A percentile compares a stretch with the other conserved stretches of the same genome.
phyloP scores from a whole-genome alignment of 2,113 vertebrate genomes.

The Otolemur garnettii region DNA sequence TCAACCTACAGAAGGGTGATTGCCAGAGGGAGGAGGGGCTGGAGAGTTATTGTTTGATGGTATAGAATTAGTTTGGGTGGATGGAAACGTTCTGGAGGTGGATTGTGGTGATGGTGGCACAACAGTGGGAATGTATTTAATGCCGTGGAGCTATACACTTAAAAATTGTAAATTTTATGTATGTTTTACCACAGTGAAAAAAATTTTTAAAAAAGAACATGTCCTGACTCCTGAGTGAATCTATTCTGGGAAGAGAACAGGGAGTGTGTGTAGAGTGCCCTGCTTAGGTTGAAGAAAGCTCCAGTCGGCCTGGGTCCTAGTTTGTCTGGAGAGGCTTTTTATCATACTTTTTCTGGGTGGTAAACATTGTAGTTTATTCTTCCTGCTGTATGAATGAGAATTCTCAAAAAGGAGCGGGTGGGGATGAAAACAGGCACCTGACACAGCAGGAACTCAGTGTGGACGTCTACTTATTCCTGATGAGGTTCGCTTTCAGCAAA shows the following conservation, averaged over 20 bases:
- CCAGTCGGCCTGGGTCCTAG: background rate
- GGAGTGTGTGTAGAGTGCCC: background rate
- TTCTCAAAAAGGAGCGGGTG: background rate
- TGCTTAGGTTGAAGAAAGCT: background rate
- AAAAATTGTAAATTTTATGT: background rate
- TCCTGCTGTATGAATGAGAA: background rate
- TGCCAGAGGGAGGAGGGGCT: background rate
- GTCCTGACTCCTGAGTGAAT: background rate
- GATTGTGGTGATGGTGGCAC: background rate
- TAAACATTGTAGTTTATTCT: background rate
- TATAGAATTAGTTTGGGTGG: background rate
- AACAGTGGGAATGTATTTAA: background rate
- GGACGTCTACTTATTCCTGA: background rate
- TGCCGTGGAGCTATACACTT: background rate
- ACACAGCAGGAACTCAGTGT: too few relatives aligned
- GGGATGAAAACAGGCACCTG: background rate
- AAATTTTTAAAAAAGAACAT: background rate
- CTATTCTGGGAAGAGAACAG: background rate
- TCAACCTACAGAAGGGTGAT: background rate
- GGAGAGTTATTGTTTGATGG: background rate
- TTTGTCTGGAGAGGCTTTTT: background rate
- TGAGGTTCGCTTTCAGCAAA: background rate
- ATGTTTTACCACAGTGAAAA: conserved; percentile 27
- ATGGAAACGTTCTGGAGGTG: background rate
- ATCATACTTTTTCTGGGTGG: background rate